phyloP scores from a whole-genome alignment of 2,888 invertebrate species.

The Mimachlamys varia region DNA sequence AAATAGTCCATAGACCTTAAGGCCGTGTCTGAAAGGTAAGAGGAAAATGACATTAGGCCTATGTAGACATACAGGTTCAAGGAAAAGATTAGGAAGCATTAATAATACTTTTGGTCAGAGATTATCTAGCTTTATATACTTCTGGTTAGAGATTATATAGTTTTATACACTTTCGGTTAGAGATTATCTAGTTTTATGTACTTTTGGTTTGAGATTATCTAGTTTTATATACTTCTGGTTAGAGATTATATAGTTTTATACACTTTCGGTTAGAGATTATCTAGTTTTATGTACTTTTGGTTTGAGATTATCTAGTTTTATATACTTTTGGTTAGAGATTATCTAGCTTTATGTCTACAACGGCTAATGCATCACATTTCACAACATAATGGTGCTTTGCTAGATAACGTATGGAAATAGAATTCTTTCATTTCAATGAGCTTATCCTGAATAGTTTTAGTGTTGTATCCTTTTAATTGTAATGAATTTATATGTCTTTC shows the following conservation, averaged over 20 bases:
- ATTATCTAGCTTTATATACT: not conserved
- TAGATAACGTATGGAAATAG: not conserved
- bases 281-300: not conserved
- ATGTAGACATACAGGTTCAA: not conserved
- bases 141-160: not conserved
- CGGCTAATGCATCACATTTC: not conserved
- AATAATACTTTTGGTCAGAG: not conserved
- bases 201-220: not conserved
- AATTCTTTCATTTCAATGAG: too few relatives aligned
- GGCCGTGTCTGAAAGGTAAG: not conserved
- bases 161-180: not conserved
- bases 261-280: not conserved
- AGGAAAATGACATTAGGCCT: constrained; percentile 24
- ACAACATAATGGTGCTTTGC: not conserved
- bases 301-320: not conserved
- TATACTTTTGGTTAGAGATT: not conserved
- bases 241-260: not conserved
- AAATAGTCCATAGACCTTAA: constrained; percentile 14
- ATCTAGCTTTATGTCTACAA: not conserved
- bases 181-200: not conserved
- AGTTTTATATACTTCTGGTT: not conserved
- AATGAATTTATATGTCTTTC: too few relatives aligned
- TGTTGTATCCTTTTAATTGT: too few relatives aligned
- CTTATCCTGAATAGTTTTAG: too few relatives aligned
- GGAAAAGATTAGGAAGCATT: not conserved